Percentiles rank a stretch among this genome's conserved stretches.
Conservation (phyloP, 2,888 invertebrate genomes). For the Disparrhopalites patrizii region DNA sequence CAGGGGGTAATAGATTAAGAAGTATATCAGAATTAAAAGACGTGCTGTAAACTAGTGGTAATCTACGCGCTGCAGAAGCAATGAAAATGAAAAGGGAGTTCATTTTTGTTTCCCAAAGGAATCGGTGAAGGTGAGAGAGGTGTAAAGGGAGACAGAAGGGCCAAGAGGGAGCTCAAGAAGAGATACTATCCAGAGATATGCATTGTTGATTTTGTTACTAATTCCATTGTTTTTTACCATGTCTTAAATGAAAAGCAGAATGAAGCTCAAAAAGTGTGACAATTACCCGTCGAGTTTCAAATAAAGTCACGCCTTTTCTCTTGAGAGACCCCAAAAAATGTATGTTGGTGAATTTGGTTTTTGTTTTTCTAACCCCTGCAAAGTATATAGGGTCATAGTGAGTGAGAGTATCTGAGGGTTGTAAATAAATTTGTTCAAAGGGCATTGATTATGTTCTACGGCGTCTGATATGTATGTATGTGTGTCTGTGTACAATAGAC, state of each 20-base stretch:
- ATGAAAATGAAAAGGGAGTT: no score
- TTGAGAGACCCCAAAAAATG: no score
- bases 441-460: not conserved
- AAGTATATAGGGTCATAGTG: no score
- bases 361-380: no score
- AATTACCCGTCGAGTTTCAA: conserved; percentile 25
- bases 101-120: no score
- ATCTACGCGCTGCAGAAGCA: no score
- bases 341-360: no score
- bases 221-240: conserved; percentile 3
- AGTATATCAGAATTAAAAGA: conserved; percentile 7
- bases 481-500: no score
- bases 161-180: not conserved
- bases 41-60: not conserved
- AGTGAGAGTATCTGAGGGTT: no score
- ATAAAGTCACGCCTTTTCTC: conserved; percentile 17
- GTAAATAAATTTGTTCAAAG: not conserved
- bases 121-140: no score
- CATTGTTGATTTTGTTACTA: conserved; percentile 1
- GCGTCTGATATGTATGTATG: no score
- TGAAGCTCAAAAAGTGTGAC: conserved; percentile 15
- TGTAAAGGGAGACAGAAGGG: not conserved
- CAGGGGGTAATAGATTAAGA: not conserved
- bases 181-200: not conserved
- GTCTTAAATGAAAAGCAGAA: conserved; percentile 3